Conservation (phyloP, 2,113 vertebrate genomes). For the Electrona antarctica region DNA sequence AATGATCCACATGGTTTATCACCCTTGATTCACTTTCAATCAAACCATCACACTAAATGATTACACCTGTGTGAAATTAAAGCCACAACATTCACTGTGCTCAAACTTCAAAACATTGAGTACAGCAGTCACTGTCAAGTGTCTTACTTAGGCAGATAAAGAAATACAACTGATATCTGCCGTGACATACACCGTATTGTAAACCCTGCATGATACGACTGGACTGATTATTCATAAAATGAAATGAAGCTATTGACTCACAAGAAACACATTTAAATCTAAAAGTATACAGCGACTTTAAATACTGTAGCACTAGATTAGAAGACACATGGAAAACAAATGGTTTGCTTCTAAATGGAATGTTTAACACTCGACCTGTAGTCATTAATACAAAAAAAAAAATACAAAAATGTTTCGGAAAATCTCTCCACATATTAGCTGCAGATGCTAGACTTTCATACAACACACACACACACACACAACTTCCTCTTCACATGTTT, state of each 20-base stretch:
- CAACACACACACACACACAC: neutral
- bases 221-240: neutral
- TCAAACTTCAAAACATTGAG: neutral
- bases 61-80: neutral
- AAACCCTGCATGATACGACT: neutral
- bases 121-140: constrained; percentile 1
- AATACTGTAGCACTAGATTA: neutral
- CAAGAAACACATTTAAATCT: neutral
- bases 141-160: neutral
- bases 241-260: neutral
- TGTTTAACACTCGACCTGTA: neutral
- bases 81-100: neutral
- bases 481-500: neutral
- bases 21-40: constrained; percentile 7
- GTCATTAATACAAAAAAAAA: neutral
- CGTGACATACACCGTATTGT: neutral
- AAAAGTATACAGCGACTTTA: neutral
- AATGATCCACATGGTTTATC: neutral
- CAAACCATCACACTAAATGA: neutral
- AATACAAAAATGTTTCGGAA: constrained; percentile 4
- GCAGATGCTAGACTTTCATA: neutral
- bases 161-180: neutral
- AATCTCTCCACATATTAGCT: neutral
- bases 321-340: neutral
- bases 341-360: neutral